phyloP scores from a whole-genome alignment of 2,888 invertebrate species.

The Apomyelois bistriatella region DNA sequence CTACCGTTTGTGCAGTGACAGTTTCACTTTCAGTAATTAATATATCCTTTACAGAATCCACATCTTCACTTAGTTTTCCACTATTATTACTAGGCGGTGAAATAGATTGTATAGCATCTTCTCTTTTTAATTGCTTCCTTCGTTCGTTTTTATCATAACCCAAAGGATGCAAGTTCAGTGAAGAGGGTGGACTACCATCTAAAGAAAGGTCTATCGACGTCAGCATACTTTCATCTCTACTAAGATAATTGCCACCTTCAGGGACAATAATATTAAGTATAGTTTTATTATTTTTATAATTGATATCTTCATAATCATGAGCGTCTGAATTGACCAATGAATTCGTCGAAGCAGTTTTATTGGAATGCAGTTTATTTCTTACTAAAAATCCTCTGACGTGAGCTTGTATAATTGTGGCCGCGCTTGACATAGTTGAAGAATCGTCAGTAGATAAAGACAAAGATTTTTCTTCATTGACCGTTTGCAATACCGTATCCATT shows the following conservation, averaged over 20 bases:
- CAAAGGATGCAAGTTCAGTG: conserved; percentile 63
- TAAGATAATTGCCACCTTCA: conserved; percentile 57
- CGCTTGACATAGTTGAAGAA: conserved; percentile 74
- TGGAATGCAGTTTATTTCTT: conserved; percentile 70
- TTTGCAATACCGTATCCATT: conserved; percentile 72
- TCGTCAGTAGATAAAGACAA: conserved; percentile 73
- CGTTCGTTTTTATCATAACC: conserved; percentile 65
- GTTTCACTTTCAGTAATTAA: conserved; percentile 31
- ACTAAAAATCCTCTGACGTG: conserved; percentile 84
- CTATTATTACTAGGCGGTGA: conserved; percentile 72
- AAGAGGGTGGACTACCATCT: conserved; percentile 64
- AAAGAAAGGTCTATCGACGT: conserved; percentile 67
- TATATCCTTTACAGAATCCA: conserved; percentile 57
- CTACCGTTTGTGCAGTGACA: conserved; percentile 19
- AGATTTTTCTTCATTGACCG: conserved; percentile 76
- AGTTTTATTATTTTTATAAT: conserved; percentile 57
- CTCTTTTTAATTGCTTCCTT: conserved; percentile 69
- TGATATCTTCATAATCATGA: conserved; percentile 53
- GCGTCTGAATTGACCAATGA: conserved; percentile 60
- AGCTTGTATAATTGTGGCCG: conserved; percentile 84
- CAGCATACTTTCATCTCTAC: conserved; percentile 65
- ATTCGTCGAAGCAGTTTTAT: conserved; percentile 59
- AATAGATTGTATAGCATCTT: conserved; percentile 73
- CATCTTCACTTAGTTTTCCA: conserved; percentile 68
- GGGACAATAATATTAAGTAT: conserved; percentile 70